phyloP scores from a whole-genome alignment of 2,888 invertebrate genomes.

The Zele albiditarsus region DNA sequence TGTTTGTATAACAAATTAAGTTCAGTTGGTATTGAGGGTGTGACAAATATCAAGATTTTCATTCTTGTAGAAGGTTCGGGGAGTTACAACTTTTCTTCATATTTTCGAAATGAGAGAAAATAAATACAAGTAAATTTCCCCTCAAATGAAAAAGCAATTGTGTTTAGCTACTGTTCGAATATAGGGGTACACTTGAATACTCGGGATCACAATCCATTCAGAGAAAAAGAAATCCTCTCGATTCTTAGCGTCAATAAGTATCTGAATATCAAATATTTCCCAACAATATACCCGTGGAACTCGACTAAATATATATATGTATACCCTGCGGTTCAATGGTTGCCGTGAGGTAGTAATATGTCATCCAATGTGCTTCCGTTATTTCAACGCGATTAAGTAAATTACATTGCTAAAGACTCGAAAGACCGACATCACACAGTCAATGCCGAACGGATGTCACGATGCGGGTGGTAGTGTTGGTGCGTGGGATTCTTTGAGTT shows the following conservation, averaged over 20 bases:
- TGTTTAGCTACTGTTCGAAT: slow-evolving; percentile 13
- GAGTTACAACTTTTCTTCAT: not conserved
- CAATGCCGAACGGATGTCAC: slow-evolving; percentile 58
- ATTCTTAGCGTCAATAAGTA: slow-evolving; percentile 25
- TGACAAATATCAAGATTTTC: not conserved
- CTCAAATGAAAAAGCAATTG: not conserved
- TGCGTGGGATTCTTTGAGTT: slow-evolving; percentile 58
- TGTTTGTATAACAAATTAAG: not conserved
- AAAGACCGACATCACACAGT: slow-evolving; percentile 32
- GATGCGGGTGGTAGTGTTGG: slow-evolving; percentile 59
- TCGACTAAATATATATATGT: slow-evolving; percentile 2
- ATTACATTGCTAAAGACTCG: slow-evolving; percentile 61
- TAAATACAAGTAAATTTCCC: slow-evolving; percentile 3
- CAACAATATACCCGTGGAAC: slow-evolving; percentile 68
- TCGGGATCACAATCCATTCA: slow-evolving; percentile 8
- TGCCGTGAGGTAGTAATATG: slow-evolving; percentile 12
- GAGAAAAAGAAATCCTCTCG: slow-evolving; percentile 23
- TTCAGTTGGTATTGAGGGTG: not conserved
- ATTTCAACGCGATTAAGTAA: slow-evolving; percentile 56
- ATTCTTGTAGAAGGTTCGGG: not conserved
- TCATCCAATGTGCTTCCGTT: slow-evolving; percentile 37
- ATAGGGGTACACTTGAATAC: slow-evolving; percentile 44
- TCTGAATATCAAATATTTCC: slow-evolving; percentile 47
- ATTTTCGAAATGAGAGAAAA: not conserved
- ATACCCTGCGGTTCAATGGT: not conserved